Evolutionary conservation across 23 tunicate genomes (phyloP).

Genomic region (Diplosoma virens): DNA sequence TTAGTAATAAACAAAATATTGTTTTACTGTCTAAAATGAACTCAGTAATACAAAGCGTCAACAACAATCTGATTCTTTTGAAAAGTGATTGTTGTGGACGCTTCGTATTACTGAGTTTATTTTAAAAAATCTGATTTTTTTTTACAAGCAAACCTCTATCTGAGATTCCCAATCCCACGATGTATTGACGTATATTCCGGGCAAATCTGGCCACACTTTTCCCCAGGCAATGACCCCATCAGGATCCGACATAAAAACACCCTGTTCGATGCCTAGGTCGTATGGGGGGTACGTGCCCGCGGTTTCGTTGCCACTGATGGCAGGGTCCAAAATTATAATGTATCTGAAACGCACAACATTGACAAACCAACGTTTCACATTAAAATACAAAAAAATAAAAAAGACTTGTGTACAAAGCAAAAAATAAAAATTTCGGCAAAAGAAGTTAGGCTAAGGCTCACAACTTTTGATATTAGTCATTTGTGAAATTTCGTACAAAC

Average conservation of each 20-base stretch:
- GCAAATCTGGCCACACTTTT: conserved; percentile 98
- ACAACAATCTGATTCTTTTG: too few relatives aligned
- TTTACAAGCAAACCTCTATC: conserved; percentile 63
- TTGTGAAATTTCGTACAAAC: too few relatives aligned
- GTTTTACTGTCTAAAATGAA: too few relatives aligned
- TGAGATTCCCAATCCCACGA: conserved; percentile 81
- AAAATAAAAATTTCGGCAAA: too few relatives aligned
- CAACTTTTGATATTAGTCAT: too few relatives aligned
- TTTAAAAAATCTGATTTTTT: too few relatives aligned
- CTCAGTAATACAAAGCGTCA: too few relatives aligned
- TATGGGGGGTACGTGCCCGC: conserved; percentile 78
- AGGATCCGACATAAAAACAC: conserved; percentile 66
- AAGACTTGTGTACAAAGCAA: not conserved
- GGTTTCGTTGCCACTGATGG: conserved; percentile 91
- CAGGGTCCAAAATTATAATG: conserved; percentile 97
- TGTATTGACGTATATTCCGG: conserved; percentile 68
- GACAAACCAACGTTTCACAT: not conserved
- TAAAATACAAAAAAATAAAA: not conserved
- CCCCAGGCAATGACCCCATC: conserved; percentile 91
- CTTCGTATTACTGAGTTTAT: too few relatives aligned
- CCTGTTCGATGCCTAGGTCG: conserved; percentile 51
- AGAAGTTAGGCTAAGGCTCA: too few relatives aligned
- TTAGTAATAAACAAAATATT: too few relatives aligned
- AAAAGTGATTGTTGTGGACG: too few relatives aligned
- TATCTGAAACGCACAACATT: too few relatives aligned